These are phyloP conservation scores for Philopedon plagiatum DNA, from an alignment of 2,888 invertebrate species.

Conservation along the genomic window DNA sequence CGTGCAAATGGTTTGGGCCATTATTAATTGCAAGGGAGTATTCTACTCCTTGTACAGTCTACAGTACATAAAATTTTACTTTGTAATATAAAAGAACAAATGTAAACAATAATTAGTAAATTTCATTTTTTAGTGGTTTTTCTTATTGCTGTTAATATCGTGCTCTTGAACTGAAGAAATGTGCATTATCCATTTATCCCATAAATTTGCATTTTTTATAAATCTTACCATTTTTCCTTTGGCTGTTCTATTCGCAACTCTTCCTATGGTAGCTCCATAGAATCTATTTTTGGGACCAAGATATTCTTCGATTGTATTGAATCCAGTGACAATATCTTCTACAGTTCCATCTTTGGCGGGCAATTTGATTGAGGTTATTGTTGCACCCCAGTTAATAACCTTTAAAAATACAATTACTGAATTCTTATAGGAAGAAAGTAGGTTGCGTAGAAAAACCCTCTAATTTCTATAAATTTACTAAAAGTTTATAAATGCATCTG, in stretches of 20 bases:
- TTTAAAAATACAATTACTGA: background rate
- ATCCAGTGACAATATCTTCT: constrained; percentile 54
- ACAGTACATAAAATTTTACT: constrained; percentile 55
- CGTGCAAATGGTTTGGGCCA: constrained; percentile 82
- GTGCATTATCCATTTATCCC: too few relatives aligned
- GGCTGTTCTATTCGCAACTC: constrained; percentile 53
- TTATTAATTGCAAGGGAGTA: constrained; percentile 82
- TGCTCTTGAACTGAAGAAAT: too few relatives aligned
- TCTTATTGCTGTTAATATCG: background rate
- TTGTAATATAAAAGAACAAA: too few relatives aligned
- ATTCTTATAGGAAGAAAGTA: background rate
- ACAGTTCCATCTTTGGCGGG: constrained; percentile 72
- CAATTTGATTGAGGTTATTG: constrained; percentile 81
- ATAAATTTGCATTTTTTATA: background rate
- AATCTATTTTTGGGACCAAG: constrained; percentile 50
- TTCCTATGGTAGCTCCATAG: constrained; percentile 54
- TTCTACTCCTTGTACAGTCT: constrained; percentile 70
- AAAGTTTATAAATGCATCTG: too few relatives aligned
- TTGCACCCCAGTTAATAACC: constrained; percentile 84
- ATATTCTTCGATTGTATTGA: constrained; percentile 52
- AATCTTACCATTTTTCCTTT: constrained; percentile 49
- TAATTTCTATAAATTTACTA: too few relatives aligned
- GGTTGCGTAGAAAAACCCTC: too few relatives aligned
- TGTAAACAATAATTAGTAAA: too few relatives aligned
- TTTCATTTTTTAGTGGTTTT: background rate